Conservation (phyloP, 1,140 invertebrate genomes). For the Araneus ventricosus region DNA sequence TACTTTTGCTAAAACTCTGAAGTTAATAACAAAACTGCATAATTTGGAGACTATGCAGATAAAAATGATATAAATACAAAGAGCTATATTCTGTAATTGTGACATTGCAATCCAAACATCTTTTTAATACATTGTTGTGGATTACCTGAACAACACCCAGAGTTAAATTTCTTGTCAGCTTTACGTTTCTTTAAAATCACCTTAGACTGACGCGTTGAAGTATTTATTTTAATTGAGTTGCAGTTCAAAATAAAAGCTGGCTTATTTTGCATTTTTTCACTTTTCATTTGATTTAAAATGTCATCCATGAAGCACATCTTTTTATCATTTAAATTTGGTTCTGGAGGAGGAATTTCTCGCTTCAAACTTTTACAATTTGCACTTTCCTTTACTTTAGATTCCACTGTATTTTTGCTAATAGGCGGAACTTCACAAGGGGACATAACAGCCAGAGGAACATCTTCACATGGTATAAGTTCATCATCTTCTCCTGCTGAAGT, state of each 20-base stretch:
- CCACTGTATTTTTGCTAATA: neutral
- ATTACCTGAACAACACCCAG: neutral
- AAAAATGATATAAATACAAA: neutral
- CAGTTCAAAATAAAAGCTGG: neutral
- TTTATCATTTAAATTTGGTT: neutral
- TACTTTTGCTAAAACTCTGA: too few relatives aligned
- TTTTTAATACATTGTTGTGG: neutral
- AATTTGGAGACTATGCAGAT: too few relatives aligned
- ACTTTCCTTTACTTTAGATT: neutral
- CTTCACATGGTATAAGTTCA: neutral
- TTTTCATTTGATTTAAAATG: neutral
- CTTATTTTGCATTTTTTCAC: neutral
- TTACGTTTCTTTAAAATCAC: neutral
- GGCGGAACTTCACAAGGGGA: neutral
- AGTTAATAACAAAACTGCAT: too few relatives aligned
- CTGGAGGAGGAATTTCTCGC: neutral
- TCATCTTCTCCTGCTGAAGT: neutral
- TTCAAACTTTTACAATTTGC: neutral
- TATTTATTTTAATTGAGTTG: neutral
- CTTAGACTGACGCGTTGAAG: neutral
- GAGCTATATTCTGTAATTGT: neutral
- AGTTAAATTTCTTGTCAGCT: neutral
- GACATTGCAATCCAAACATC: conserved; percentile 9
- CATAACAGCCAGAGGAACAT: neutral
- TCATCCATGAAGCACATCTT: neutral